Evolutionary conservation across 1,140 invertebrate species (phyloP).

Genomic region (Heliconius nattereri): DNA sequence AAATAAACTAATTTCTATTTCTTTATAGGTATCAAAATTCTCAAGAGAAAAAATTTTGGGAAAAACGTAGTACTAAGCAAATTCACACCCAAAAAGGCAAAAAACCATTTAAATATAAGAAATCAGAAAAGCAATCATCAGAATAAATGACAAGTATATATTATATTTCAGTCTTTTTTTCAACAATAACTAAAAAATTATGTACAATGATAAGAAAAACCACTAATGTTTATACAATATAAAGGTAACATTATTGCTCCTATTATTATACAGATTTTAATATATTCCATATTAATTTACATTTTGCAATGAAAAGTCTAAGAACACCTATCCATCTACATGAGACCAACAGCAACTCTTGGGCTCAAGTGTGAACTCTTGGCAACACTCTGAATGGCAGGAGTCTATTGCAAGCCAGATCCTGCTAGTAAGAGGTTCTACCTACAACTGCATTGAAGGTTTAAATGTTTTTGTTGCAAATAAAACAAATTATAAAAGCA

Average conservation of each 20-base stretch:
- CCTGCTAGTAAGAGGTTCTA: no score
- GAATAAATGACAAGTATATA: background rate
- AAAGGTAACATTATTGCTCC: background rate
- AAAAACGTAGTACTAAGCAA: slow-evolving; percentile 54
- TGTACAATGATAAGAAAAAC: background rate
- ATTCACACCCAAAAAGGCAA: slow-evolving; percentile 60
- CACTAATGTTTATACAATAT: background rate
- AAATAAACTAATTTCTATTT: background rate
- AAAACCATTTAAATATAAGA: slow-evolving; percentile 68
- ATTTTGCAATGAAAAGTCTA: no score
- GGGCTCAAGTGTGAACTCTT: no score
- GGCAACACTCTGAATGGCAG: no score
- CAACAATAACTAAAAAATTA: background rate
- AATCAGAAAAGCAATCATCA: slow-evolving; percentile 33
- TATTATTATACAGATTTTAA: no score
- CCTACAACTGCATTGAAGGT: no score
- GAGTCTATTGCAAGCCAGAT: no score
- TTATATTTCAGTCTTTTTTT: background rate
- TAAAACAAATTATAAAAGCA: background rate
- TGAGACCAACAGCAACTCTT: no score
- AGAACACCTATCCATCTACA: no score
- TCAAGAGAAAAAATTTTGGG: slow-evolving; percentile 77
- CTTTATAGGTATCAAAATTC: slow-evolving; percentile 79
- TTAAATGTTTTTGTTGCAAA: background rate
- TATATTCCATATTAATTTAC: no score